phyloP scores from a whole-genome alignment of 2,113 vertebrate species.

The Mus pahari region DNA sequence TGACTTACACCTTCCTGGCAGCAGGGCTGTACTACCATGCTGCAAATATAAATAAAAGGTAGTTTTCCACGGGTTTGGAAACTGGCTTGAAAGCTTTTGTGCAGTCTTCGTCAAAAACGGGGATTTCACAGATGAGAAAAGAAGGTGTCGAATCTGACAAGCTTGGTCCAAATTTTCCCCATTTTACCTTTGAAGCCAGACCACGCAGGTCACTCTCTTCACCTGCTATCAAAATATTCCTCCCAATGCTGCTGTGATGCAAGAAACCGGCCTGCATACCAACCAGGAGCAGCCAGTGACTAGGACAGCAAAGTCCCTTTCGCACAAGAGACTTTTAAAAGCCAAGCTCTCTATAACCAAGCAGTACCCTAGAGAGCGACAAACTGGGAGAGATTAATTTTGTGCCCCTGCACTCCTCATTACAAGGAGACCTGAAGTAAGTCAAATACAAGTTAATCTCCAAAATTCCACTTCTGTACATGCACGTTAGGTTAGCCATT shows the following conservation, averaged over 20 bases:
- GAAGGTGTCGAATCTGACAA: neutral
- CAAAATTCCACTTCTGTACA: conserved; percentile 90
- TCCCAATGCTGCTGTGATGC: conserved; percentile 77
- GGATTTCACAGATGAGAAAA: neutral
- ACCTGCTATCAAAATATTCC: conserved; percentile 70
- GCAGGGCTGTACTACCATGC: conserved; percentile 65
- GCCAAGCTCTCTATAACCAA: conserved; percentile 90
- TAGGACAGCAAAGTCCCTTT: conserved; percentile 82
- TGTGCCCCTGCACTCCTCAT: conserved; percentile 90
- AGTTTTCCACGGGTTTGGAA: conserved; percentile 19
- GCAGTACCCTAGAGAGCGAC: conserved; percentile 91
- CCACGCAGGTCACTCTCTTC: neutral
- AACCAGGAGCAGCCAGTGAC: conserved; percentile 69
- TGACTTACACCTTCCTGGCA: conserved; percentile 78
- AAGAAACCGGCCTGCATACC: conserved; percentile 82
- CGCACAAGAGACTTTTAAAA: conserved; percentile 89
- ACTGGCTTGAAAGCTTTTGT: conserved; percentile 46
- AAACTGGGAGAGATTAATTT: conserved; percentile 93
- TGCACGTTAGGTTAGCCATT: conserved; percentile 85
- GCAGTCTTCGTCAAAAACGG: neutral
- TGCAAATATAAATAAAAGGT: conserved; percentile 53
- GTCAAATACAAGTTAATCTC: conserved; percentile 93
- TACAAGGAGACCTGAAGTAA: conserved; percentile 90
- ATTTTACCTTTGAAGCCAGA: conserved; percentile 21
- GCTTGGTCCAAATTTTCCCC: neutral